Conservation (phyloP, 2,888 invertebrate species). For the Lasioglossum leucozonium region DNA sequence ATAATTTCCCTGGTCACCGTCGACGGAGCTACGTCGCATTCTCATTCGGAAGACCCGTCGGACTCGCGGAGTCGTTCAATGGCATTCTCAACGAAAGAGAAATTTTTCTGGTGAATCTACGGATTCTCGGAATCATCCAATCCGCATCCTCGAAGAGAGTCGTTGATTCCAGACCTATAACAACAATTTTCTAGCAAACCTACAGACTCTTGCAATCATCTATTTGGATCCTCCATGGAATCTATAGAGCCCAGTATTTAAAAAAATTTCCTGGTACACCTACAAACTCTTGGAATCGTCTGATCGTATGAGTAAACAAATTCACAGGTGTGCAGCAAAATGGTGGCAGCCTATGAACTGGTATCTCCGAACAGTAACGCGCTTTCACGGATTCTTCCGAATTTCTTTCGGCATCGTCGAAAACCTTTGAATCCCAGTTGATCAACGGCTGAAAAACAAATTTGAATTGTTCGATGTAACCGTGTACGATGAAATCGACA, state of each 20-base stretch:
- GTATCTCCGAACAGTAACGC: not conserved
- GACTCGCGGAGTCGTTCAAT: not conserved
- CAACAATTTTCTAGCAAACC: not conserved
- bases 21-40: not conserved
- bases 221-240: not conserved
- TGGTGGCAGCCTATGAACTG: not conserved
- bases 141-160: fast-evolving
- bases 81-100: too few relatives aligned
- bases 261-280: not conserved
- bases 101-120: not conserved
- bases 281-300: not conserved
- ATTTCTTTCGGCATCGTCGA: not conserved
- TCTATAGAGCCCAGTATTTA: not conserved
- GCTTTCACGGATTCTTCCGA: not conserved
- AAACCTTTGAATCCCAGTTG: not conserved
- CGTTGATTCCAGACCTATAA: not conserved
- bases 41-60: not conserved
- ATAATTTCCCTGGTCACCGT: not conserved
- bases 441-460: not conserved
- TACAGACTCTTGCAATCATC: not conserved
- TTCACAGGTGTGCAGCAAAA: not conserved
- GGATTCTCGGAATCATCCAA: not conserved
- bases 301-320: not conserved
- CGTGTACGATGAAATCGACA: not conserved
- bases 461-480: not conserved